Percentiles rank a stretch among this genome's conserved stretches.
phyloP scores from a whole-genome alignment of 1,140 invertebrate genomes.

The Drosophila prosaltans region DNA sequence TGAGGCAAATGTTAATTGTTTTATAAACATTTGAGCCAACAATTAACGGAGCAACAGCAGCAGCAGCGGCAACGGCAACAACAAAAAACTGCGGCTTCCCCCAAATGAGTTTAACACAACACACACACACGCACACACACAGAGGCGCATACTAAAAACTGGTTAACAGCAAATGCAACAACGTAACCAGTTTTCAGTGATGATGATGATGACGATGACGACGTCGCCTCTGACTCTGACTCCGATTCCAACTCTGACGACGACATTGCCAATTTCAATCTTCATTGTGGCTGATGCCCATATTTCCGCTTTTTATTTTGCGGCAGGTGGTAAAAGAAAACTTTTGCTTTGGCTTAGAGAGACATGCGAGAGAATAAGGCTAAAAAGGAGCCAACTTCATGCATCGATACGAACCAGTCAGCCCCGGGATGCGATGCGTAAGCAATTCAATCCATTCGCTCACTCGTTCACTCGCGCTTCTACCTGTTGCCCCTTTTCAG shows the following conservation, averaged over 20 bases:
- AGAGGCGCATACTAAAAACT: constrained; percentile 8
- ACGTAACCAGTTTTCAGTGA: constrained; percentile 50
- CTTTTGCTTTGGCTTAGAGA: neutral
- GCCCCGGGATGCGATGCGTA: constrained; percentile 4
- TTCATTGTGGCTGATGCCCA: constrained; percentile 2
- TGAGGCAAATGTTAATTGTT: constrained; percentile 59
- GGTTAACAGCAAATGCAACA: constrained; percentile 42
- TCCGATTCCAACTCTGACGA: constrained; percentile 48
- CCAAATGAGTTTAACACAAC: constrained; percentile 29
- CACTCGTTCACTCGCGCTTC: neutral
- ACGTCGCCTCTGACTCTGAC: constrained; percentile 31
- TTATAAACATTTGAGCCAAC: constrained; percentile 59
- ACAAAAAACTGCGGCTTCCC: constrained; percentile 37
- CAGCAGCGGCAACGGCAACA: constrained; percentile 9
- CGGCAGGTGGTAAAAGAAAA: constrained; percentile 56
- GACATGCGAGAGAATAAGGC: neutral
- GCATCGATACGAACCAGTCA: constrained; percentile 6
- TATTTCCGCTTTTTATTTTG: constrained; percentile 11
- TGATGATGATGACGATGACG: constrained; percentile 12
- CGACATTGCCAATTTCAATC: constrained; percentile 60
- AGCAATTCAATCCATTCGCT: constrained; percentile 7
- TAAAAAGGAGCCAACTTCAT: neutral
- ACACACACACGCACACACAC: constrained; percentile 25
- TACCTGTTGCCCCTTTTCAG: constrained; percentile 21
- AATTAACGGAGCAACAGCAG: constrained; percentile 43